A percentile compares a stretch with the other conserved stretches of the same genome.
Conservation (phyloP, 2,113 vertebrate genomes). For the Aramus guarauna region DNA sequence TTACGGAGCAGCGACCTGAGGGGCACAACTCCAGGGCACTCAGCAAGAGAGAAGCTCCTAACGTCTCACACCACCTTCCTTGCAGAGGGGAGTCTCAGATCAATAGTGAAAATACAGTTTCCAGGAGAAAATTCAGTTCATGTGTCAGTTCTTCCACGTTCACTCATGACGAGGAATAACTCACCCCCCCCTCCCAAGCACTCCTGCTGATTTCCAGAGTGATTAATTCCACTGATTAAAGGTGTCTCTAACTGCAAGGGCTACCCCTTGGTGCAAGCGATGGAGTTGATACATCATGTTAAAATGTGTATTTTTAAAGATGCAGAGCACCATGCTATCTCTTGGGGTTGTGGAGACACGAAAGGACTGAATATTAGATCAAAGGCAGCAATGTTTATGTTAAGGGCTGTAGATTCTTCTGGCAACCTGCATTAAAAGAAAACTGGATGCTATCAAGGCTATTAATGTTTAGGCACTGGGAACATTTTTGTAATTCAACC, state of each 20-base stretch:
- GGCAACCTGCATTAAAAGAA: neutral
- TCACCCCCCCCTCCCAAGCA: neutral
- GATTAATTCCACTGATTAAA: neutral
- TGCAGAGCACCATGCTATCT: neutral
- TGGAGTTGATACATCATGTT: neutral
- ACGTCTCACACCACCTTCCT: neutral
- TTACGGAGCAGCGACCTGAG: neutral
- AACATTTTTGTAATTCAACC: neutral
- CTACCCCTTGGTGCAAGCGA: neutral
- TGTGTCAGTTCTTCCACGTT: rapidly evolving
- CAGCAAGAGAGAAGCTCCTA: neutral
- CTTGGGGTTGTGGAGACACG: neutral
- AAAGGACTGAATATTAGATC: neutral
- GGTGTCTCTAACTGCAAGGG: neutral
- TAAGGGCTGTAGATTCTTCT: neutral
- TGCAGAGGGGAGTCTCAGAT: neutral
- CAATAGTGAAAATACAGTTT: neutral
- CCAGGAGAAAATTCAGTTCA: neutral
- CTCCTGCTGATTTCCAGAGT: neutral
- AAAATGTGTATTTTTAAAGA: neutral
- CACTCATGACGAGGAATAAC: neutral
- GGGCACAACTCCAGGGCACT: neutral
- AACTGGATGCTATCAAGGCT: neutral
- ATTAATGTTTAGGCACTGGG: neutral
- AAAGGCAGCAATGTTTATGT: neutral